These are phyloP conservation scores for Gryon sp. DNA, from an alignment of 1,140 invertebrate genomes.

Conservation along the genomic window DNA sequence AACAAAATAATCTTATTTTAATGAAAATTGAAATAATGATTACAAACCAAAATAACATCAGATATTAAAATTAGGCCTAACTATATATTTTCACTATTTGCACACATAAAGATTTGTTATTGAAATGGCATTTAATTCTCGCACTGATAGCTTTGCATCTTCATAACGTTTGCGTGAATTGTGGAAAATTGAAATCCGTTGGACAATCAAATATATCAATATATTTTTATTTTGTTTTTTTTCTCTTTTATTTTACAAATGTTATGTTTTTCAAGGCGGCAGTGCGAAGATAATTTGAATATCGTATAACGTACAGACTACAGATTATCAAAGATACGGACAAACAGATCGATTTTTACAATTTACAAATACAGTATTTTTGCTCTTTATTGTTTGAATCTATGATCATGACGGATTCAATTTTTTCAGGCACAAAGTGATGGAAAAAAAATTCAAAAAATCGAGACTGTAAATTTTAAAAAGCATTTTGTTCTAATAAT, in stretches of 20 bases:
- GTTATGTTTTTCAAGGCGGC: slow-evolving; percentile 74
- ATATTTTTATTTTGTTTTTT: too few relatives aligned
- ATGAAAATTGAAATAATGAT: background rate
- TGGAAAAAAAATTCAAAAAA: slow-evolving; percentile 8
- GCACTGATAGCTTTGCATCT: slow-evolving; percentile 47
- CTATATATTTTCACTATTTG: too few relatives aligned
- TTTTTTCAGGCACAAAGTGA: slow-evolving; percentile 56
- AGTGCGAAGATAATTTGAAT: slow-evolving; percentile 76
- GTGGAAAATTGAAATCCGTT: slow-evolving; percentile 21
- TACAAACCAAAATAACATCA: background rate
- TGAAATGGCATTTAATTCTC: too few relatives aligned
- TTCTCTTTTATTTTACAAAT: slow-evolving; percentile 72
- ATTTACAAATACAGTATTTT: slow-evolving; percentile 68
- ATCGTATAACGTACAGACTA: slow-evolving; percentile 68
- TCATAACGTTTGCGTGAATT: slow-evolving; percentile 51
- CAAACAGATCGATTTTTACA: slow-evolving; percentile 65
- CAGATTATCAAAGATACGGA: slow-evolving; percentile 68
- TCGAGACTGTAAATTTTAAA: background rate
- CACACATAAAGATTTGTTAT: background rate
- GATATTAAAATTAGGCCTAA: slow-evolving; percentile 30
- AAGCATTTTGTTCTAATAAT: background rate
- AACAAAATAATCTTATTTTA: background rate
- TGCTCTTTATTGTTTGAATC: background rate
- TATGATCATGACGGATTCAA: slow-evolving; percentile 3
- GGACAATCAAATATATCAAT: slow-evolving; percentile 65